Percentiles rank a stretch among this genome's conserved stretches.
phyloP scores from a whole-genome alignment of 2,888 invertebrate genomes.

The Dastarcus helophoroides region DNA sequence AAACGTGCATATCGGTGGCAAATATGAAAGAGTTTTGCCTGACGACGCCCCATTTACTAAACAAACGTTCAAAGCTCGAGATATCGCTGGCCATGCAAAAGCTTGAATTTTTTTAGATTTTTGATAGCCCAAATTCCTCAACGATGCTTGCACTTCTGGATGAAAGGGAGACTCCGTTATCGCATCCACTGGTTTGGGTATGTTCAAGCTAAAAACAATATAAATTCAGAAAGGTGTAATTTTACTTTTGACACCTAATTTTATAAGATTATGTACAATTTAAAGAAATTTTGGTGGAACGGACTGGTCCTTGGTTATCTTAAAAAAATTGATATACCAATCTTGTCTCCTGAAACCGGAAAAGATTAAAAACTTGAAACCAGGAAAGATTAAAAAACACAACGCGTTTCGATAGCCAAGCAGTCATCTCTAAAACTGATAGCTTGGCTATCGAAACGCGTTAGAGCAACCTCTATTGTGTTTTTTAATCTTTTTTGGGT shows the following conservation, averaged over 20 bases:
- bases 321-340: too few species aligned
- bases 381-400: too few species aligned
- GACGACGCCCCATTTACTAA: slow-evolving; percentile 47
- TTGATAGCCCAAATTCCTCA: slow-evolving; percentile 21
- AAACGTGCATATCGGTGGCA: slow-evolving; percentile 53
- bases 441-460: too few species aligned
- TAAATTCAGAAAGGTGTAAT: slow-evolving; percentile 3
- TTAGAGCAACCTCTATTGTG: too few species aligned
- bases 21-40: slow-evolving; percentile 62
- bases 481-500: too few species aligned
- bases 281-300: too few species aligned
- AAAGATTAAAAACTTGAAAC: neutral
- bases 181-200: slow-evolving; percentile 19
- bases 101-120: slow-evolving; percentile 48
- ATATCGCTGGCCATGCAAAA: slow-evolving; percentile 58
- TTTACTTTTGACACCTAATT: too few species aligned
- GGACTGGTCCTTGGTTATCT: too few species aligned
- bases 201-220: slow-evolving; percentile 19
- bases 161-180: slow-evolving; percentile 23
- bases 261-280: too few species aligned
- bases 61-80: slow-evolving; percentile 52
- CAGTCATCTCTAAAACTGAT: too few species aligned
- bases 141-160: slow-evolving; percentile 18
- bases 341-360: too few species aligned
- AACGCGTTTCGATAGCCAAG: too few species aligned